Evolutionary conservation across 2,797 vertebrate genomes (phyloP), one percentile per base, ranked within the genome.

Genomic region (Falco berigora): DNA sequence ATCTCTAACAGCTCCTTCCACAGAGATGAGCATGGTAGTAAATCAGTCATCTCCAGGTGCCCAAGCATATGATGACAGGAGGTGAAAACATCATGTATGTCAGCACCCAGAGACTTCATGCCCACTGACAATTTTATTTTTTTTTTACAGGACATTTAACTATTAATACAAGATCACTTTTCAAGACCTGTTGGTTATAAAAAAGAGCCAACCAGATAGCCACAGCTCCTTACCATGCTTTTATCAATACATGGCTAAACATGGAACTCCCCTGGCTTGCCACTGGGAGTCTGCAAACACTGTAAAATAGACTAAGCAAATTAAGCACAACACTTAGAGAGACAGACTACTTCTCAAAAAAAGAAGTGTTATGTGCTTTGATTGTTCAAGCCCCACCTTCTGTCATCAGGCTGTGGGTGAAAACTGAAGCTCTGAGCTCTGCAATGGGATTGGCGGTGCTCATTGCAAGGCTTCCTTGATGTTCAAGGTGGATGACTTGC

Each of bases 171-270:
- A 72, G 17, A 49, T 22, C 63, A 24, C 36, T 64, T 88, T 78
- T 50, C 32, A 49, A 84, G 14, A 56, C 20, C 23, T 23, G 10
- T 44, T 53, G 9, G 6, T 4, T 62, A 66, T 72, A 5, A 55
- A 53, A 84, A 46, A 24, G 32, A 15, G 0, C 0, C 3, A 38
- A 28, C 8, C 11, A 62, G 18, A 53, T 21, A 55, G 6, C 12
- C 44, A 20, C 8, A 75, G 36, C 22, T 76, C 22, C 62, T 80
- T 79, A 36, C 9, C 20, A 13, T 30, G 28, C 6, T 69, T 93
- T 79, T 69, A 44, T 34, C 47, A 80, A 10, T 15, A 36, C 32
- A 23, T 10, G 28, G 44, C 8, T 95, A 32, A 86, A 55, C 24
- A 59, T 47, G 23, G 30, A 86, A 15, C 21, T 56, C 8, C 14